Evolutionary conservation across 2,888 invertebrate genomes (phyloP).

Genomic region (Chrysotoxum bicinctum): DNA sequence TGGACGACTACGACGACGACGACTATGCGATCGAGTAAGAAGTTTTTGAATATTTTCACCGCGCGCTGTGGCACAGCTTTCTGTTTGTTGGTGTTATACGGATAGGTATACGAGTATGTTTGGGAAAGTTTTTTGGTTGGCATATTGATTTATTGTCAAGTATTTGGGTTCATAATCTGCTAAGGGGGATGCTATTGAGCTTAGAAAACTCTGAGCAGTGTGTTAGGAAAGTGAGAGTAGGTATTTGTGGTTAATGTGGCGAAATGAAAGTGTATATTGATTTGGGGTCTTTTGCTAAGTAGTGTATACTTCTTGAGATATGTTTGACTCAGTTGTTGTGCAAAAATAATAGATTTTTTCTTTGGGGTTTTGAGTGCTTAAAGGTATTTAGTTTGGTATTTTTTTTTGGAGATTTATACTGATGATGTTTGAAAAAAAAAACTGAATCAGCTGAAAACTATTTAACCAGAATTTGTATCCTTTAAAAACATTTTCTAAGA

Average conservation of each 20-base stretch:
- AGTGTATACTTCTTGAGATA: background rate
- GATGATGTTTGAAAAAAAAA: too few relatives aligned
- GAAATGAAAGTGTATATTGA: constrained; percentile 56
- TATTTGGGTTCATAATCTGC: constrained; percentile 58
- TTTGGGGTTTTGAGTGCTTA: background rate
- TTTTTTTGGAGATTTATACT: too few relatives aligned
- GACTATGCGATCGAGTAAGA: constrained; percentile 52
- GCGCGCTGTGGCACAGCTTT: background rate
- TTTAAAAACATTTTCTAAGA: too few relatives aligned
- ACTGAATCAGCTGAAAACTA: too few relatives aligned
- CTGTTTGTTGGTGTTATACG: constrained; percentile 2
- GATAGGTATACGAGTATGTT: background rate
- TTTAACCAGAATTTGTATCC: too few relatives aligned
- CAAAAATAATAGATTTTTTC: background rate
- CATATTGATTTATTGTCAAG: constrained; percentile 72
- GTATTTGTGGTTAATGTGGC: constrained; percentile 60
- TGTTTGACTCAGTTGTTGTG: background rate
- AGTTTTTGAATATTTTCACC: constrained; percentile 55
- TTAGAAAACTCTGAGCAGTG: constrained; percentile 26
- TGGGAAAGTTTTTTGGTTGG: constrained; percentile 58
- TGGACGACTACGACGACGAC: constrained; percentile 14
- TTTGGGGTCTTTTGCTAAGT: constrained; percentile 22
- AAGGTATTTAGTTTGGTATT: too few relatives aligned
- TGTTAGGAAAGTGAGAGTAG: constrained; percentile 60
- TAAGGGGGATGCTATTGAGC: constrained; percentile 17